Evolutionary conservation across 2,888 invertebrate species (phyloP).

Genomic region (Drosophila multiciliata): DNA sequence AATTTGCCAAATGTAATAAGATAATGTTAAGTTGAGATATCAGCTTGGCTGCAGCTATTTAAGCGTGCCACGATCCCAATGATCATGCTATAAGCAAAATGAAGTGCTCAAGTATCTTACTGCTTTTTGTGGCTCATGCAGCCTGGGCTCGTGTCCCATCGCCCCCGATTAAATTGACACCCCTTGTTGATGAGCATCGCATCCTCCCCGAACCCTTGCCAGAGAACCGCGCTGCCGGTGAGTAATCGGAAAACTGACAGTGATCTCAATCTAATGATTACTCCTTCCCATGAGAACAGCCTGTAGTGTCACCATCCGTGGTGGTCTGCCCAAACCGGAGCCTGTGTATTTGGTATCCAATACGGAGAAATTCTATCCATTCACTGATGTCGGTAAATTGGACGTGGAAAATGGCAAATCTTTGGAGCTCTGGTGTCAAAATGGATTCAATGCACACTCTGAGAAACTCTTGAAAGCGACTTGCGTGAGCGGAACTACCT

Average conservation of each 20-base stretch:
- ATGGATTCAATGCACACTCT: constrained; percentile 68
- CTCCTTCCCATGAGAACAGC: constrained; percentile 33
- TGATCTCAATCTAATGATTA: background rate
- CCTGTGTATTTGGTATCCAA: constrained; percentile 86
- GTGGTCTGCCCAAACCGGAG: constrained; percentile 85
- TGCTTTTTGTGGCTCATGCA: constrained; percentile 54
- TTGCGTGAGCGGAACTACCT: constrained; percentile 78
- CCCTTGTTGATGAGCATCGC: constrained; percentile 50
- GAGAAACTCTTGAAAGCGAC: constrained; percentile 74
- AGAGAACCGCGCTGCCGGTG: constrained; percentile 66
- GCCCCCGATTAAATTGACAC: constrained; percentile 57
- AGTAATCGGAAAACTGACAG: constrained; percentile 11
- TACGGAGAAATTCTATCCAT: constrained; percentile 76
- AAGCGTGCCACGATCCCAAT: constrained; percentile 34
- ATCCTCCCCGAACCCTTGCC: constrained; percentile 36
- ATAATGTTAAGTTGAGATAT: constrained; percentile 29
- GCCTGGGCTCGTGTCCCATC: constrained; percentile 53
- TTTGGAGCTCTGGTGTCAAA: constrained; percentile 82
- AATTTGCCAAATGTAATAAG: constrained; percentile 35
- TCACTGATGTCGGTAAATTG: constrained; percentile 72
- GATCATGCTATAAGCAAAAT: constrained; percentile 55
- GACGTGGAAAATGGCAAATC: constrained; percentile 66
- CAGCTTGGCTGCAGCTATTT: constrained; percentile 52
- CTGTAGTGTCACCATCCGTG: constrained; percentile 73
- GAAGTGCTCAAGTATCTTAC: constrained; percentile 60